Percentiles rank a stretch among this genome's conserved stretches.
These are phyloP conservation scores for Drosophila tristis DNA, from an alignment of 1,140 invertebrate genomes.

Conservation along the genomic window DNA sequence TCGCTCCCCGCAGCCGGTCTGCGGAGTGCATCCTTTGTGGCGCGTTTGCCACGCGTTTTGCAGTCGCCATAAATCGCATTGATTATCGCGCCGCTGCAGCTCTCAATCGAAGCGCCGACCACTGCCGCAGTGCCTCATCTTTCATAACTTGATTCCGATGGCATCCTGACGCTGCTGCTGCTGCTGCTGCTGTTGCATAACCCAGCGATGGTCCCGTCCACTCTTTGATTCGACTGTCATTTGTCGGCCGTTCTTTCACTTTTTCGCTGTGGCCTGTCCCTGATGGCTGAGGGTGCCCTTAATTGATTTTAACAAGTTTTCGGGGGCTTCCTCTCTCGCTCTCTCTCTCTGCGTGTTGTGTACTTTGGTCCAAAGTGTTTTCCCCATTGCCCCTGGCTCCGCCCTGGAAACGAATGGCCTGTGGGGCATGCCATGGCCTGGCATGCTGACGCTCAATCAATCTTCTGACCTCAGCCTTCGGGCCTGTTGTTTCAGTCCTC, in stretches of 20 bases:
- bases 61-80: conserved; percentile 71
- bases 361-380: conserved; percentile 28
- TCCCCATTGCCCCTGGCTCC: conserved; percentile 41
- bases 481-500: conserved; percentile 25
- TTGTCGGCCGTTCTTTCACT: conserved; percentile 64
- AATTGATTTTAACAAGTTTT: conserved; percentile 73
- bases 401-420: conserved; percentile 18
- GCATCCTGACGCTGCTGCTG: conserved; percentile 31
- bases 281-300: conserved; percentile 35
- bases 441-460: conserved; percentile 53
- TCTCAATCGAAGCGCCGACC: conserved; percentile 33
- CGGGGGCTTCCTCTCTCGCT: conserved; percentile 17
- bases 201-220: conserved; percentile 3
- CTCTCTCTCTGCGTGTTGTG: conserved; percentile 27
- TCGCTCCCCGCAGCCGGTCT: conserved; percentile 27
- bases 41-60: conserved; percentile 64
- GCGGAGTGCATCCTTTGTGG: conserved; percentile 58
- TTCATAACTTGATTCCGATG: conserved; percentile 48
- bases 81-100: conserved; percentile 54
- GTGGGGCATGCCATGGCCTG: conserved; percentile 24
- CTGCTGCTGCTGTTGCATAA: conserved; percentile 51
- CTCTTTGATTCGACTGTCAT: conserved; percentile 47
- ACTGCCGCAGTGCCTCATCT: conserved; percentile 42
- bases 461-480: conserved; percentile 52
- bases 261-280: conserved; percentile 13